These are phyloP conservation scores for Stenodema calcarata DNA, from an alignment of 2,888 invertebrate species.

Conservation along the genomic window DNA sequence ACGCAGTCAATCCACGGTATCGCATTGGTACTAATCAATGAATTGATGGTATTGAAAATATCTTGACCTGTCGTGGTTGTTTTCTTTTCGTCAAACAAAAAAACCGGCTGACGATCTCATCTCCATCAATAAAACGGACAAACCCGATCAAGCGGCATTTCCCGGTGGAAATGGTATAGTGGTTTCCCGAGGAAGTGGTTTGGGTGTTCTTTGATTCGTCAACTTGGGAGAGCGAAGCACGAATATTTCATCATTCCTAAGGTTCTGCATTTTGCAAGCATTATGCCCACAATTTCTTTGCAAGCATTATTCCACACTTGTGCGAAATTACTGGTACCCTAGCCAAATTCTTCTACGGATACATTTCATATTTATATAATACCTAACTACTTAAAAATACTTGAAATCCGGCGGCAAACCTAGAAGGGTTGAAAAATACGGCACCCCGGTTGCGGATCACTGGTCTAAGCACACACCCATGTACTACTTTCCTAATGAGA, in stretches of 20 bases:
- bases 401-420: too few relatives aligned
- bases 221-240: constrained; percentile 32
- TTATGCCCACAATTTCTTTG: background rate
- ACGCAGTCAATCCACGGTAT: background rate
- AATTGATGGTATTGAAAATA: background rate
- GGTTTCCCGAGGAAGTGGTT: too few relatives aligned
- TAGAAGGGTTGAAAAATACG: too few relatives aligned
- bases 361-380: too few relatives aligned
- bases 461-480: too few relatives aligned
- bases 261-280: background rate
- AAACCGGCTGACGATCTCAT: constrained; percentile 34
- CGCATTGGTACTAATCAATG: background rate
- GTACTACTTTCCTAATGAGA: too few relatives aligned
- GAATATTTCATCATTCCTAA: background rate
- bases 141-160: constrained; percentile 45
- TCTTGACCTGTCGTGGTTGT: background rate
- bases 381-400: too few relatives aligned
- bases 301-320: too few relatives aligned
- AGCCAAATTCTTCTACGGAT: too few relatives aligned
- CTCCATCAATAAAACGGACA: constrained; percentile 41
- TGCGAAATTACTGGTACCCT: too few relatives aligned
- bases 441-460: too few relatives aligned
- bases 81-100: constrained; percentile 25
- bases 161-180: background rate
- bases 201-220: constrained; percentile 38